Evolutionary conservation across 2,113 vertebrate genomes (phyloP).

Genomic region (Passer montanus): DNA sequence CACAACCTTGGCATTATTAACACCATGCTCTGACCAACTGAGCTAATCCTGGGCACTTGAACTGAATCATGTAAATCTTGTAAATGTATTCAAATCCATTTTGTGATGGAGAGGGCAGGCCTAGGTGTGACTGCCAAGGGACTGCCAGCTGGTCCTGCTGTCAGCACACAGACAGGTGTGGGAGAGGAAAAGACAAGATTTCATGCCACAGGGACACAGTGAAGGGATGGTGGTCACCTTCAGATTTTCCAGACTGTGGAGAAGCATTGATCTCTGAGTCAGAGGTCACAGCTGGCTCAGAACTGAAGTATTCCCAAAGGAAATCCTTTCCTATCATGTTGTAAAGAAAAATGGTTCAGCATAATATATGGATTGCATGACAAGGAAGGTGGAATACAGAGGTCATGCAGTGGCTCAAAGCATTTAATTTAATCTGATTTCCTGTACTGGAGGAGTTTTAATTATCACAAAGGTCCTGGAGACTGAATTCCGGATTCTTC

Average conservation of each 20-base stretch:
- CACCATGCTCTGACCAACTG: background rate
- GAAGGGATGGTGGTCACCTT: background rate
- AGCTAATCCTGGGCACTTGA: background rate
- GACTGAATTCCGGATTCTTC: background rate
- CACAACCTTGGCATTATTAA: background rate
- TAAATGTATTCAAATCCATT: background rate
- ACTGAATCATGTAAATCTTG: background rate
- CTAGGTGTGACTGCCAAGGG: background rate
- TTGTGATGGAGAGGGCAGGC: background rate
- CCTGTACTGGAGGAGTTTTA: background rate
- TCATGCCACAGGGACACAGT: background rate
- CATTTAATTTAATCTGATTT: background rate
- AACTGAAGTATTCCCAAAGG: background rate
- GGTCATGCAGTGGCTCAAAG: background rate
- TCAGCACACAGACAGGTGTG: background rate
- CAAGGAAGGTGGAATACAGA: background rate
- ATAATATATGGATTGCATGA: background rate
- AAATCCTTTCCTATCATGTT: background rate
- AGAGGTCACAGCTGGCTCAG: background rate
- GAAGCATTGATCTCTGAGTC: background rate
- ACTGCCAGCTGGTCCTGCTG: background rate
- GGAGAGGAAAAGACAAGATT: background rate
- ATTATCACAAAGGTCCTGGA: background rate
- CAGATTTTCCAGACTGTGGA: background rate
- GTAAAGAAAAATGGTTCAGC: background rate